Evolutionary conservation across 2,888 invertebrate genomes (phyloP), one percentile per base, ranked within the genome.

Genomic region (Temnothorax unifasciatus): DNA sequence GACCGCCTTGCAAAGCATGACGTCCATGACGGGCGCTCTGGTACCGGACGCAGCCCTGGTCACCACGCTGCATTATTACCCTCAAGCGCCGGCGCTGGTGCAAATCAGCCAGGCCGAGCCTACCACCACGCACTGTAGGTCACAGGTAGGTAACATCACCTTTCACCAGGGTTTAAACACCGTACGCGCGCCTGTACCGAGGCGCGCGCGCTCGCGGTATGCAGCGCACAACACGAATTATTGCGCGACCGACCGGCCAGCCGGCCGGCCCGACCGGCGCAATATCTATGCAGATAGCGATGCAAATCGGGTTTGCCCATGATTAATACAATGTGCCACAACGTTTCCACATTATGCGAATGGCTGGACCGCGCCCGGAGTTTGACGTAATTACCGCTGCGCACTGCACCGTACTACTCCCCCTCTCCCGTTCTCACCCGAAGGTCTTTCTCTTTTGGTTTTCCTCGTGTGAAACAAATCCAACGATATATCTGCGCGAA

Each of bases 101-200:
- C 94, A 94, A 86, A 94, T 94, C 87, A 94, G 92, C 86, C 94
- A 94, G 84, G 88, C 94, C 13, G 94, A 94, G 86, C 93, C 94
- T 59, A 59, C 77, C 5, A 91, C 64, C 15, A 66, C 94, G 44
- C 93, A 94, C 68, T 93, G 94, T 85, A 92, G 93, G 82, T 93
- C 94, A 47, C 94, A 94, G 93, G 94, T 94, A 89, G 86, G 91
- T 85, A 25, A 8, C 52, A 9, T 52, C 71, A 73, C 54, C 71
- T 73, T 73, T 73, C 71, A 54, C 71, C 71, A 38, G 44, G 44
- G 44, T 73, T 73, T 73, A 50, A 73, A 73, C 38, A 18, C 5
- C 57, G 44, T n/a, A n/a, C n/a, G 25, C 59, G 59, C 44, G 44
- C 15, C n/a, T 59, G 54, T 15, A 15, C 21, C 44, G 57, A 68